Conservation (phyloP, 2,797 vertebrate species). For the Pipistrellus pipistrellus region DNA sequence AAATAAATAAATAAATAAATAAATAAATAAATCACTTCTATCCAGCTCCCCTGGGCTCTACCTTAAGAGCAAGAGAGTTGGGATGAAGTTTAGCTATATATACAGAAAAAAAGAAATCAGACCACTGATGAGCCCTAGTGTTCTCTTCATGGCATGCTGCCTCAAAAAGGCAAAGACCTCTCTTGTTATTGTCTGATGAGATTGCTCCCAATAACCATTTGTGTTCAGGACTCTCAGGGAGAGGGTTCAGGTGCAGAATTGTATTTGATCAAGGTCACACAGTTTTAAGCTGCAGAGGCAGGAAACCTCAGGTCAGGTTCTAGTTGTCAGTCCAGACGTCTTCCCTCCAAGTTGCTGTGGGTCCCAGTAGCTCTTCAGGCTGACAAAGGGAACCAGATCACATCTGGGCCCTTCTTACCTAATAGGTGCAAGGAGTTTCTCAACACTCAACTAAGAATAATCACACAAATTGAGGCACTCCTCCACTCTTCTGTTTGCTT, state of each 20-base stretch:
- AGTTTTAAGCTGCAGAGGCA: neutral
- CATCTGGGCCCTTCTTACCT: neutral
- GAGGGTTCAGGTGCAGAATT: neutral
- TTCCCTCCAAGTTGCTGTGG: neutral
- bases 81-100: neutral
- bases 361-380: neutral
- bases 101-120: neutral
- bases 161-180: neutral
- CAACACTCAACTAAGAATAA: neutral
- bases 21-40: neutral
- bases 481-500: neutral
- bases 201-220: neutral
- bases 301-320: neutral
- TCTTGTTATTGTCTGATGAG: neutral
- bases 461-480: neutral
- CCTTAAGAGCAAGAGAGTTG: neutral
- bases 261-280: neutral
- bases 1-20: too few relatives aligned
- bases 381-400: neutral
- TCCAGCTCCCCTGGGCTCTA: neutral
- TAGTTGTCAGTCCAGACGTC: neutral
- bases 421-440: conserved; percentile 4
- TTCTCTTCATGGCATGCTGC: neutral
- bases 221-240: neutral
- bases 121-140: neutral